phyloP scores from a whole-genome alignment of 2,888 invertebrate genomes.

The Cabera pusaria region DNA sequence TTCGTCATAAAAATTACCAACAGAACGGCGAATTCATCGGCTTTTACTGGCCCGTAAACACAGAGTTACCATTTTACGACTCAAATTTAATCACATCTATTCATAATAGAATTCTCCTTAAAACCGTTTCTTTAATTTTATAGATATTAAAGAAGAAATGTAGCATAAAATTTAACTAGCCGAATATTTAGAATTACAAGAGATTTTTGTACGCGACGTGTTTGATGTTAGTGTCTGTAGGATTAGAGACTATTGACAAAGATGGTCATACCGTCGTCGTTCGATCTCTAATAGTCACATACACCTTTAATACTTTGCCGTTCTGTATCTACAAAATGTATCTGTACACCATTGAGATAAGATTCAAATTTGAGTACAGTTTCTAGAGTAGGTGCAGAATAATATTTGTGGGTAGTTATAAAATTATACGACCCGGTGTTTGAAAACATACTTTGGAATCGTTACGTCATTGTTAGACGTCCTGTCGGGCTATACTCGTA shows the following conservation, averaged over 20 bases:
- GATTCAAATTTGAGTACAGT: conserved; percentile 24
- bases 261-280: conserved; percentile 44
- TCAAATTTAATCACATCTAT: conserved; percentile 56
- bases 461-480: conserved; percentile 61
- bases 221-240: conserved; percentile 42
- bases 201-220: conserved; percentile 46
- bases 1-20: conserved; percentile 36
- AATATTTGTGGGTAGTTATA: conserved; percentile 54
- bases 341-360: conserved; percentile 12
- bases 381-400: conserved; percentile 21
- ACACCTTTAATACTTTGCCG: conserved; percentile 11
- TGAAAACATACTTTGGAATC: conserved; percentile 63
- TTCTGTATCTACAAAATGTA: not conserved
- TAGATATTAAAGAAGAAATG: conserved; percentile 57
- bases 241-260: conserved; percentile 58
- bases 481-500: conserved; percentile 56
- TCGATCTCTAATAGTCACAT: conserved; percentile 33
- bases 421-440: conserved; percentile 70
- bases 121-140: conserved; percentile 53
- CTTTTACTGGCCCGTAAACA: conserved; percentile 40
- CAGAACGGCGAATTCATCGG: conserved; percentile 40
- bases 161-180: conserved; percentile 62
- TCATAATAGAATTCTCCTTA: conserved; percentile 40
- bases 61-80: conserved; percentile 49
- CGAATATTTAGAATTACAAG: conserved; percentile 31